Base-by-base conservation (phyloP, 2,797 vertebrate species). In the Acanthornis magna region DNA sequence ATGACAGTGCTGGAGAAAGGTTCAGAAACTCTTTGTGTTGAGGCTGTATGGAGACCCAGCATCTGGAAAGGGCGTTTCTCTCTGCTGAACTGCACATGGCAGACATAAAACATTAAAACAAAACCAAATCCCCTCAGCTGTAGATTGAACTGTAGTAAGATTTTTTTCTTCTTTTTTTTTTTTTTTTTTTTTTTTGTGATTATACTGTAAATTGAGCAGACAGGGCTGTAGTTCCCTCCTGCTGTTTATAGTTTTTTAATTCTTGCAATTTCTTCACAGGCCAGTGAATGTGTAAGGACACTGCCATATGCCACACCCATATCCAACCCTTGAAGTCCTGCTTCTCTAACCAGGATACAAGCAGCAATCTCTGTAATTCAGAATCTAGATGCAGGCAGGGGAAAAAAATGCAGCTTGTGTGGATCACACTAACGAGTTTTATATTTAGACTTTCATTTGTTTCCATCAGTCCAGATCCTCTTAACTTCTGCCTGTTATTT, bases 271-370 rank as follows among this genome's bases (percentile, higher is more conserved):
- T 77, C 17, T 18, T 51, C 30, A 16, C 10, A 19, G 8, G 18
- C 12, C 40, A 54, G 25, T 19, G 43, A 73, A 57, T 32, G 36
- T 1, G 0, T 60, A 26, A 76, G 57, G n/a, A n/a, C 21, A 4
- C 3, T 43, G 21, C 10, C 16, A 4, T 3, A 8, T 29, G 23
- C 30, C 42, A 8, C 2, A 17, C 13, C 43, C 9, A 4, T 9
- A 32, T 29, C 42, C 60, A 83, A 2, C n/a, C 32, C 29, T 19
- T 58, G 60, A 67, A 77, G 38, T 45, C 30, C 29, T 68, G 13
- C 42, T 71, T 47, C n/a, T 80, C 50, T 47, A 50, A 88, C 8
- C 15, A 43, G 9, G 12, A 4, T 17, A 27, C 21, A 32, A 58
- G 43, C 21, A 54, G 19, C 57, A 47, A 10, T 5, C 17, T 61